Base-by-base conservation (phyloP, 2,888 invertebrate genomes). In the Drosophila neotestacea region DNA sequence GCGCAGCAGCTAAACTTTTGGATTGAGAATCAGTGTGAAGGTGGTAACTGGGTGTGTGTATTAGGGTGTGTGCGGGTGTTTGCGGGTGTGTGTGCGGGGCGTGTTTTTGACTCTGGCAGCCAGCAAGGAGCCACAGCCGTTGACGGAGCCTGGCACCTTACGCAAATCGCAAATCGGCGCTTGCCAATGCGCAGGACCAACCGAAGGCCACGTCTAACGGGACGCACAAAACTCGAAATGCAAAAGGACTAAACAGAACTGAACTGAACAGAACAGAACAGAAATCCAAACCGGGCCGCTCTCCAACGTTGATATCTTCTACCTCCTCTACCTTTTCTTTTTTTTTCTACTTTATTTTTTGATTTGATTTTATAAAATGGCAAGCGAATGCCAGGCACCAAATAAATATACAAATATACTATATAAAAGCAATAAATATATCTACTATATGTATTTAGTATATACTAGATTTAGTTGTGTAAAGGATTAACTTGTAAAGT, bases 401-500 rank as follows among this genome's bases (percentile, higher is more conserved):
- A 50, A 50, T 58, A 47, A 56, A 56, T 56, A 41, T 54, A 54
- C 52, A 13, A 52, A 46, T 30, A 48, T 36, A 59, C 47, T 22
- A 39, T 11, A 9, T 22, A 42, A 22, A 36, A 9, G 9, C 4
- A 9, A 7, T 9, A 34, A 9, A 52, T 38, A 39, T 36, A 41
- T 34, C 13, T n/a, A 22, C 22, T 16, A 56, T 34, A 54, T 13
- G 39, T 47, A 46, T 46, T 4, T 6, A 2, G 22, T 63, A 39
- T 44, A 38, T 30, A 59, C 56, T 44, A 32, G 78, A 62, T 62
- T 64, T 68, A 59, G 73, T 55, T 64, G 68, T 52, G 79, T 34
- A 83, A 80, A 78, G 87, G 84, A 88, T 84, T 84, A 86, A 84
- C 71, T 83, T 83, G 75, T 86, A 88, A 86, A 84, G 89, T 88